Evolutionary conservation across 2,888 invertebrate species (phyloP).

Genomic region (Torymus aiolomorphi): DNA sequence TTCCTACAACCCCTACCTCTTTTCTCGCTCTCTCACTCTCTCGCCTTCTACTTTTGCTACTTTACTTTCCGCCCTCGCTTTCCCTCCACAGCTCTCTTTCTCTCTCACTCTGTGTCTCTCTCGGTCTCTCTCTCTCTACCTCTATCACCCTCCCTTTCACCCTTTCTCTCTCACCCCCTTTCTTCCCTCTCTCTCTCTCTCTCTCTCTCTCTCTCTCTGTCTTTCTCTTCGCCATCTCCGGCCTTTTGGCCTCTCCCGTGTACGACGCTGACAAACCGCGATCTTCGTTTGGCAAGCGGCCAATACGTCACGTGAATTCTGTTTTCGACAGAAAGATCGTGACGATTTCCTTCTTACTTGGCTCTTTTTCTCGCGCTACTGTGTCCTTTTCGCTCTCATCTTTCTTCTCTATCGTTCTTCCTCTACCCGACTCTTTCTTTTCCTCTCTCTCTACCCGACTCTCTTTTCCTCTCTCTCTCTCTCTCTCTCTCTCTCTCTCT

Average conservation of each 20-base stretch:
- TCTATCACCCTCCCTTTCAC: no score
- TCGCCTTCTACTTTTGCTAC: constrained; percentile 7
- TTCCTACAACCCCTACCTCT: no score
- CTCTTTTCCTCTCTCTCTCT: no score
- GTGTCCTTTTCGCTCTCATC: not conserved
- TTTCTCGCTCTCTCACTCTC: constrained; percentile 55
- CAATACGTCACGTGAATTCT: constrained; percentile 70
- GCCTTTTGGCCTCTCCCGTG: constrained; percentile 49
- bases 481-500: no score
- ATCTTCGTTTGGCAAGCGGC: constrained; percentile 68
- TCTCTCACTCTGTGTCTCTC: constrained; percentile 9
- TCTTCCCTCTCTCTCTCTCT: constrained; percentile 42
- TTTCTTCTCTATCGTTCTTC: constrained; percentile 38
- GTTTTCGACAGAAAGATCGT: constrained; percentile 68
- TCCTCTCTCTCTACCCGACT: no score
- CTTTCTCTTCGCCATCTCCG: constrained; percentile 25
- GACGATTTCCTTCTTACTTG: constrained; percentile 66
- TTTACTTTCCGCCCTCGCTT: constrained; percentile 3
- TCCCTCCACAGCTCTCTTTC: constrained; percentile 1
- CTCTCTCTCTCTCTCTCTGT: not conserved
- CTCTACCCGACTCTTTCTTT: constrained; percentile 21
- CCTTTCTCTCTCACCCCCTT: no score
- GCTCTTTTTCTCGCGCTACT: not conserved
- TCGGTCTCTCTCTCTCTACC: constrained; percentile 4
- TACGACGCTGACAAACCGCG: constrained; percentile 60